A percentile compares a stretch with the other conserved stretches of the same genome.
Evolutionary conservation across 2,797 vertebrate genomes (phyloP).

Genomic region (Chromobotia macracanthus): DNA sequence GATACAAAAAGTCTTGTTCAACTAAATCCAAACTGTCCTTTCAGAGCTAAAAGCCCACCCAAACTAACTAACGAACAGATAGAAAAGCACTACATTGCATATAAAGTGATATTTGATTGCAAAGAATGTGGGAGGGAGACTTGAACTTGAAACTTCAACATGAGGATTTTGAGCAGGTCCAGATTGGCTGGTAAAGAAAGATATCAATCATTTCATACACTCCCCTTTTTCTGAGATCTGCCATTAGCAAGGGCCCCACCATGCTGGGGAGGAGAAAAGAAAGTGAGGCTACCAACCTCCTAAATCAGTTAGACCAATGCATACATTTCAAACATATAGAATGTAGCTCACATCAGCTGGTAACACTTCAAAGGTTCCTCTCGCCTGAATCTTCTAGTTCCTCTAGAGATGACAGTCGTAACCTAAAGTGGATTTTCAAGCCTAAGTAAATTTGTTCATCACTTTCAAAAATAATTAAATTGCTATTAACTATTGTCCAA

Average conservation of each 20-base stretch:
- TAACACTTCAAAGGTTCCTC: conserved; percentile 17
- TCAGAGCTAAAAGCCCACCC: neutral
- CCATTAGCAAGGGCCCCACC: conserved; percentile 17
- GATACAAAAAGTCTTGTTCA: neutral
- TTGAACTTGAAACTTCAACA: conserved; percentile 10
- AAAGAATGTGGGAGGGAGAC: conserved; percentile 45
- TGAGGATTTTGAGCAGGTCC: conserved; percentile 30
- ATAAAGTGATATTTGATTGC: conserved; percentile 32
- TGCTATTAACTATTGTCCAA: neutral
- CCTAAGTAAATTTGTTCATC: neutral
- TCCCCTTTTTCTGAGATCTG: conserved; percentile 37
- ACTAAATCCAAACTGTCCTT: neutral
- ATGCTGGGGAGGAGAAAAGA: conserved; percentile 1
- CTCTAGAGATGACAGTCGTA: neutral
- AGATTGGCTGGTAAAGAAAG: conserved; percentile 22
- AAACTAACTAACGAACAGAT: neutral
- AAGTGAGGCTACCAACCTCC: conserved; percentile 22
- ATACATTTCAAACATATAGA: conserved; percentile 25
- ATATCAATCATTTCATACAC: conserved; percentile 8
- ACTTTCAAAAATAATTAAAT: neutral
- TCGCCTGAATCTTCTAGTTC: too few species aligned
- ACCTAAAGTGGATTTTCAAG: neutral
- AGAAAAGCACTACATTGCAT: conserved; percentile 1
- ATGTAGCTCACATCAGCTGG: conserved; percentile 21
- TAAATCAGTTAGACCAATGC: neutral